Percentiles rank a stretch among this genome's conserved stretches.
phyloP scores from a whole-genome alignment of 2,888 invertebrate genomes.

The Carcina quercana region DNA sequence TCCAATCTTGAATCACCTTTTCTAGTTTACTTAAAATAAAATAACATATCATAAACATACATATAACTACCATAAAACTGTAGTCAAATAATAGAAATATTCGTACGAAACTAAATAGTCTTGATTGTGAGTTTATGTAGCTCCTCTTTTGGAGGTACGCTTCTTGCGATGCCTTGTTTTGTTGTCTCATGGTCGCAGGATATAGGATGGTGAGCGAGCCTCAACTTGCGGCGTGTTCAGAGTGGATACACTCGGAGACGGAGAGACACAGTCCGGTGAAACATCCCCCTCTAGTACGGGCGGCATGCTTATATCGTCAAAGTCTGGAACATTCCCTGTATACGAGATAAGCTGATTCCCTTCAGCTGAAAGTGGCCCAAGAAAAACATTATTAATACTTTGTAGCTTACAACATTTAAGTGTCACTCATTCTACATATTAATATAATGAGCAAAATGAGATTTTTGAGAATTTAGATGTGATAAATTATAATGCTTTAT shows the following conservation, averaged over 20 bases:
- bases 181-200: slow-evolving; percentile 38
- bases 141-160: slow-evolving; percentile 19
- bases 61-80: too few relatives aligned
- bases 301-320: slow-evolving; percentile 63
- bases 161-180: slow-evolving; percentile 15
- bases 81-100: too few relatives aligned
- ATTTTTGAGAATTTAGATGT: too few relatives aligned
- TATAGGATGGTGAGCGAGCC: slow-evolving; percentile 42
- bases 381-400: slow-evolving; percentile 17
- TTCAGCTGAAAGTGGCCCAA: slow-evolving; percentile 65
- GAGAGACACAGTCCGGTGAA: slow-evolving; percentile 37
- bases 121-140: too few relatives aligned
- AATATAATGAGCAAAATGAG: too few relatives aligned
- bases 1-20: too few relatives aligned
- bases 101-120: too few relatives aligned
- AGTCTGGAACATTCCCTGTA: slow-evolving; percentile 71
- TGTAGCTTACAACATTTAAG: background rate
- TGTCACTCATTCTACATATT: too few relatives aligned
- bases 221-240: slow-evolving; percentile 61
- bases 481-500: too few relatives aligned
- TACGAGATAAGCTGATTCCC: slow-evolving; percentile 72
- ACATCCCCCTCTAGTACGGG: slow-evolving; percentile 50
- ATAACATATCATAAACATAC: too few relatives aligned
- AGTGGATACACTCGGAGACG: slow-evolving; percentile 35
- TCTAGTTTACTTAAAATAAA: too few relatives aligned